Base-by-base conservation (phyloP, 2,888 invertebrate genomes). In the Eilema caniola region DNA sequence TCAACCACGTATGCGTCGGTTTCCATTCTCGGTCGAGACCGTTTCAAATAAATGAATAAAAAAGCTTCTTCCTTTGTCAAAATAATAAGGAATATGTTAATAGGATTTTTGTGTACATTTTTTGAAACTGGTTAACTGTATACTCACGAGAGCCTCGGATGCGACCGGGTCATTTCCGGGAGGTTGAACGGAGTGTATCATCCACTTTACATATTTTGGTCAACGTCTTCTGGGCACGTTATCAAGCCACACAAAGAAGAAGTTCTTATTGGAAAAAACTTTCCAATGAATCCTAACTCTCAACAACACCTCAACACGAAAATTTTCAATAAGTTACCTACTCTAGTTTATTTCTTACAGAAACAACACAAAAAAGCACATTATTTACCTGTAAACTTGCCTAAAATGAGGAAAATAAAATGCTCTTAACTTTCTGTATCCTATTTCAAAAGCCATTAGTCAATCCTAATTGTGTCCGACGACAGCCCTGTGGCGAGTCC, bases 401-500 rank as follows among this genome's bases (percentile, higher is more conserved):
- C 53, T 53, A 53, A n/a, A n/a, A 53, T 53, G n/a, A n/a, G 53
- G 53, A n/a, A 53, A 53, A 53, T 20, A 47, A 47, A 41, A 20
- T 47, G 20, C 47, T 47, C 20, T 53, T n/a, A n/a, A 53, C 1
- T n/a, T 16, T 16, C 24, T 12, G 4, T 0, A 3, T 24, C 0
- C 28, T 24, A 57, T 59, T 59, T 16, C 10, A 20, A 59, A 59
- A 28, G 4, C 25, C 59, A 24, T 59, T 57, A 31, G 24, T 25
- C 25, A 14, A 24, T 37, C 16, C 14, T 24, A 11, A 24, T 53
- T 23, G 23, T 23, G 41, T 25, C n/a, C 11, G 12, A 11, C 25
- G 23, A 28, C 57, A 68, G 37, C 68, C 68, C 68, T 62, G 59
- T 16, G 16, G 20, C 12, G 59, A 20, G 59, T 25, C 12, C 7